Evolutionary conservation across 2,797 vertebrate species (phyloP), one percentile per base, ranked within the genome.

Genomic region (Lithobates sylvaticus): DNA sequence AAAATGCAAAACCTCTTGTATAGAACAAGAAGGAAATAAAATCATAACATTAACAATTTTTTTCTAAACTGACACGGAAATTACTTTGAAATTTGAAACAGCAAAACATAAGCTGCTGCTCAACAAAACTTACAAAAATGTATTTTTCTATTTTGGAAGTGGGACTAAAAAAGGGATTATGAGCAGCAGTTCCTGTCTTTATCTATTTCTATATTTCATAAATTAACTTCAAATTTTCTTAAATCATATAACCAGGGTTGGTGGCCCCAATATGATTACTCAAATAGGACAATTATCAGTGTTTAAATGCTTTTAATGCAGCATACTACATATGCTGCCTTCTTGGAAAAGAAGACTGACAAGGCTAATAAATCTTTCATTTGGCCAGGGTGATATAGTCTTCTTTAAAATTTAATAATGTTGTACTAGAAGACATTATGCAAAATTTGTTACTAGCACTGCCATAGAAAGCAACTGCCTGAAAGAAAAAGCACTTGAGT

Each of bases 391-490:
- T 82, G 88, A 91, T 93, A 94, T 93, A 88, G 89, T 92, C 86
- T 89, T 92, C 88, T 86, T 95, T 92, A 95, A 95, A 95, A 94
- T 95, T 95, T 95, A 82, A 95, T 93, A 88, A 71, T 92, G 91
- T 93, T 95, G 89, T 92, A 89, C 85, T 88, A 75, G 64, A 88
- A 90, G 88, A 91, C 88, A 89, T 89, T 89, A 90, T 87, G 84
- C 84, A 92, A 91, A 94, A 90, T 81, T 90, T 91, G 91, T 89
- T 90, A 90, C 70, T 82, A 88, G 78, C 0, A 0, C 5, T 1
- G 47, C 88, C 87, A 84, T 76, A 76, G 88, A 90, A 67, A 90
- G 83, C 85, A 89, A 88, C 87, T 91, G 83, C 84, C 89, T 88
- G 76, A 91, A 92, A 91, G 88, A 26, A 68, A 87, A 91, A 91